phyloP scores from a whole-genome alignment of 2,888 invertebrate species.

The Keiferia lycopersicella region DNA sequence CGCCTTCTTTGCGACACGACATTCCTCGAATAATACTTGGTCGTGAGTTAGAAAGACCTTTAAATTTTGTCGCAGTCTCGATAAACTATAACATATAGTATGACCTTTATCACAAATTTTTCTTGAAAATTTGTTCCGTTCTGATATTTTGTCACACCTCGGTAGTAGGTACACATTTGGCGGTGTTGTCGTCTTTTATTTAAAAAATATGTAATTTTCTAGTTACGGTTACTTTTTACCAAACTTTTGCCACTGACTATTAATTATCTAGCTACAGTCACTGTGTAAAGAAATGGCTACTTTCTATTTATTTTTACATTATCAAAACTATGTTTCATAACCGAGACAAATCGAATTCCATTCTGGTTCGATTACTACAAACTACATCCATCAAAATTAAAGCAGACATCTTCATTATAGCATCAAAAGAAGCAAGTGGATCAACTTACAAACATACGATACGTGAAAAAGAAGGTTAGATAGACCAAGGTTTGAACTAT shows the following conservation, averaged over 20 bases:
- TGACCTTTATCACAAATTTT: too few species aligned
- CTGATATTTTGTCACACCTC: too few species aligned
- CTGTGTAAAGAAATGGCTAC: slow-evolving; percentile 12
- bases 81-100: too few species aligned
- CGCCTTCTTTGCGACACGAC: slow-evolving; percentile 34
- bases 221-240: not conserved
- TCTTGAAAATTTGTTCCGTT: too few species aligned
- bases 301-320: slow-evolving; percentile 34
- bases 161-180: too few species aligned
- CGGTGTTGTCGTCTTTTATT: too few species aligned
- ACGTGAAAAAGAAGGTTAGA: not conserved
- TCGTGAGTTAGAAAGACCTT: slow-evolving; percentile 16
- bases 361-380: slow-evolving; percentile 39
- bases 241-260: not conserved
- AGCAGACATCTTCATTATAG: slow-evolving; percentile 50
- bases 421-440: slow-evolving; percentile 38
- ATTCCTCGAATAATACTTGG: slow-evolving; percentile 30
- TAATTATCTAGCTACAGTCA: not conserved
- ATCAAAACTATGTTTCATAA: slow-evolving; percentile 33
- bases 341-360: slow-evolving; percentile 38
- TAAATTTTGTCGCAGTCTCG: not conserved
- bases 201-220: too few species aligned
- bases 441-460: slow-evolving; percentile 23
- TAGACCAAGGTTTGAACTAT: not conserved
- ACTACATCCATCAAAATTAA: slow-evolving; percentile 58